phyloP scores from a whole-genome alignment of 2,797 vertebrate genomes.

The Cheirogaleus major region DNA sequence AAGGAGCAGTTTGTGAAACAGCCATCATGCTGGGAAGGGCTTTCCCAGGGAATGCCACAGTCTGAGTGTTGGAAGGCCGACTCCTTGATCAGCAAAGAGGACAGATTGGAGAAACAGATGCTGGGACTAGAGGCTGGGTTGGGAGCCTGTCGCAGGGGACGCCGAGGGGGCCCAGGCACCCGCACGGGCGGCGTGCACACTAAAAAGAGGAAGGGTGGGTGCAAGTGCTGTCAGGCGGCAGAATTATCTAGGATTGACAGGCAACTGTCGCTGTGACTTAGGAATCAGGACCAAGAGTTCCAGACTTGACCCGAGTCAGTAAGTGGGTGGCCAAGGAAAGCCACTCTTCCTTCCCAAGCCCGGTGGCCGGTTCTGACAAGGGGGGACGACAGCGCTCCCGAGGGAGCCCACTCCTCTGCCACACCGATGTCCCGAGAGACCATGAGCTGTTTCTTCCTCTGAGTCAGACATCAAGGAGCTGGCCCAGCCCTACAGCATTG shows the following conservation, averaged over 20 bases:
- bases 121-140: neutral
- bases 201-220: neutral
- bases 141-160: neutral
- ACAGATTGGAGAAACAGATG: neutral
- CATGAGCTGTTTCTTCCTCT: neutral
- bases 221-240: rapidly evolving
- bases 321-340: neutral
- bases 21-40: neutral
- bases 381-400: neutral
- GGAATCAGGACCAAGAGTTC: neutral
- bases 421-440: rapidly evolving
- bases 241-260: too few species aligned
- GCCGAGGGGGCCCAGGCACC: rapidly evolving
- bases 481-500: neutral
- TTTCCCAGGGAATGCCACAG: neutral
- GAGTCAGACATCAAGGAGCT: neutral
- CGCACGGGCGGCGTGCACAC: rapidly evolving
- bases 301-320: neutral
- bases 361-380: too few species aligned
- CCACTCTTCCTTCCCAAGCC: neutral
- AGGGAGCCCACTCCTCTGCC: neutral
- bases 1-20: neutral
- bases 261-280: neutral
- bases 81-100: neutral
- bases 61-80: neutral